These are phyloP conservation scores for Campoplex nolae DNA, from an alignment of 2,888 invertebrate species.

Conservation along the genomic window DNA sequence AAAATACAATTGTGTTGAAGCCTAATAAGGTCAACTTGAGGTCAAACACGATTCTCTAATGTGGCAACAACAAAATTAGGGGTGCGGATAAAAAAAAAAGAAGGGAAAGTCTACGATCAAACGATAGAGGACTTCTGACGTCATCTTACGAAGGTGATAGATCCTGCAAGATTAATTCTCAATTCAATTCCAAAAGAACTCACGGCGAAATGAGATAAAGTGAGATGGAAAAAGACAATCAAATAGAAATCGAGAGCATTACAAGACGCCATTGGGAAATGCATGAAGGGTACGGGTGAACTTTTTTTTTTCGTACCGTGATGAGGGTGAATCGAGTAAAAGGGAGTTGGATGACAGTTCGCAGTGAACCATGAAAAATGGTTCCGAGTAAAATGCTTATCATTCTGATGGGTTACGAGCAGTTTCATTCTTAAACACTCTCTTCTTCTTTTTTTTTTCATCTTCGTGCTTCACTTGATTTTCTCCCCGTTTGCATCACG, in stretches of 20 bases:
- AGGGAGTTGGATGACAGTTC: constrained; percentile 65
- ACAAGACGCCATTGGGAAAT: not conserved
- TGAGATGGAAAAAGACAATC: not conserved
- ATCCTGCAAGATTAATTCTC: constrained; percentile 24
- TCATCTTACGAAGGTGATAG: constrained; percentile 18
- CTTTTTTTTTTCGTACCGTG: constrained; percentile 68
- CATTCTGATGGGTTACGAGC: constrained; percentile 76
- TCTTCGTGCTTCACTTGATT: not conserved
- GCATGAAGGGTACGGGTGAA: constrained; percentile 53
- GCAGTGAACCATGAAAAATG: constrained; percentile 55
- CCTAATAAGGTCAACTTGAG: constrained; percentile 59
- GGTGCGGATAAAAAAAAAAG: not conserved
- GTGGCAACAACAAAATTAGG: not conserved
- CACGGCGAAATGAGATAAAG: constrained; percentile 1
- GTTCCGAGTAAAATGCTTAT: constrained; percentile 80
- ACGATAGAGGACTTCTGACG: not conserved
- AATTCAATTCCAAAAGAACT: constrained; percentile 5
- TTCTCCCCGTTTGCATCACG: constrained; percentile 18
- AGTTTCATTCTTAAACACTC: constrained; percentile 55
- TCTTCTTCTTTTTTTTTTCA: constrained; percentile 67
- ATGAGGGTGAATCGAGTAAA: constrained; percentile 76
- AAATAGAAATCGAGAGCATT: constrained; percentile 19
- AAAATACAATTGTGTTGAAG: constrained; percentile 38
- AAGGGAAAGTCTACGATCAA: not conserved
- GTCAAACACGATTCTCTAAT: constrained; percentile 14